Percentiles rank a stretch among this genome's conserved stretches.
Conservation (phyloP, 2,113 vertebrate genomes). For the Cyrtonyx montezumae region DNA sequence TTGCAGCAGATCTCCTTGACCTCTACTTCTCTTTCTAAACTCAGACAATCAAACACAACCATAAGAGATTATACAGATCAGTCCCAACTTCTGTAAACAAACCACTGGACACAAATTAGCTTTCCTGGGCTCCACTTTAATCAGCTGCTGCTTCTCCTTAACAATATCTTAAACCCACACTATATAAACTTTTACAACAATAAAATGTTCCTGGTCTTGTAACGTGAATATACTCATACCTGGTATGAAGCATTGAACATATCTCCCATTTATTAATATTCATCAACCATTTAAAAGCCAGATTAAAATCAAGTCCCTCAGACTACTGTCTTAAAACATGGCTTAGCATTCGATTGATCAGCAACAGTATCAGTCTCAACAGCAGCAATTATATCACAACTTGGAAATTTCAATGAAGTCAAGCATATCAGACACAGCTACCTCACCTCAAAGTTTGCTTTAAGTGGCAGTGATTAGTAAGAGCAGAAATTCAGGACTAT, state of each 20-base stretch:
- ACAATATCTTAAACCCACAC: neutral
- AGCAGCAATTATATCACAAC: neutral
- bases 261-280: neutral
- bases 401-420: neutral
- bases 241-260: neutral
- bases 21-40: neutral
- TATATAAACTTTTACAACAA: neutral
- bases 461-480: neutral
- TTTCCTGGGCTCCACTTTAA: neutral
- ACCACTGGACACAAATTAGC: too few relatives aligned
- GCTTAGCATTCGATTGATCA: neutral
- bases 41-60: neutral
- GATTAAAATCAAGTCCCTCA: neutral
- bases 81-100: neutral
- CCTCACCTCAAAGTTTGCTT: neutral
- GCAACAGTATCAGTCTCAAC: neutral
- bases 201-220: neutral
- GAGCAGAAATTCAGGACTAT: neutral
- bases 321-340: neutral
- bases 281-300: neutral
- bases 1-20: neutral
- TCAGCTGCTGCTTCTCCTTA: neutral
- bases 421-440: neutral
- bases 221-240: neutral
- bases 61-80: accelerated